Base-by-base conservation (phyloP, 2,113 vertebrate genomes). In the Entelurus aequoreus region DNA sequence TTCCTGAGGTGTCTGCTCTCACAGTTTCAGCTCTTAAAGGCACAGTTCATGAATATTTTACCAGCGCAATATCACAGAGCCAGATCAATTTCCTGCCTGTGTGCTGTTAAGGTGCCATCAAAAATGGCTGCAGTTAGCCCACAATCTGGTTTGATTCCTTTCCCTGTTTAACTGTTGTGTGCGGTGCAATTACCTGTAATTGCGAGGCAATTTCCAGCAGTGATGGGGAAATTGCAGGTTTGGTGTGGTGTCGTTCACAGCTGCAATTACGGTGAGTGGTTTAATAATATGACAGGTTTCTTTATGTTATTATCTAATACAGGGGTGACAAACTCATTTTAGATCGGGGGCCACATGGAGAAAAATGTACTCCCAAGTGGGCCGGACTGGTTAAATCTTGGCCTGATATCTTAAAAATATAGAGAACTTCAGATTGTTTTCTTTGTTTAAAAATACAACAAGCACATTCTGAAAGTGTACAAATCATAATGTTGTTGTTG, bases 161-260 rank as follows among this genome's bases (percentile, higher is more conserved):
- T 38, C 13, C 62, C 56, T 58, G 5, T 59, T 62, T 47, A 70
- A 12, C 35, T 38, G 6, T 48, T 60, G 64, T 64, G 28, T 28
- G n/a, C 19, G 47, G 59, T 47, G 72, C 68, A 83, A 87, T 83
- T 65, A 61, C 47, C 63, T 51, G 60, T 62, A 80, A 85, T 80
- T 83, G 66, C 40, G 69, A 55, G 69, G 74, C 78, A 75, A 68
- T 84, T 80, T 77, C 52, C 42, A 52, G 7, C 69, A 58, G 54
- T 81, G 82, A 85, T 83, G 62, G 66, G 72, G 75, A 78, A 87
- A 87, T 87, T 83, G 71, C 67, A 71, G 72, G 74, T 60, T 67
- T 48, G 50, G 5, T 75, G 58, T 71, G 54, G 38, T 54, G 54
- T 58, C 65, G 74, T 72, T 78, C 63, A 75, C n/a, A 74, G 60